Base-by-base conservation (phyloP, 2,797 vertebrate species). In the Falco naumanni region DNA sequence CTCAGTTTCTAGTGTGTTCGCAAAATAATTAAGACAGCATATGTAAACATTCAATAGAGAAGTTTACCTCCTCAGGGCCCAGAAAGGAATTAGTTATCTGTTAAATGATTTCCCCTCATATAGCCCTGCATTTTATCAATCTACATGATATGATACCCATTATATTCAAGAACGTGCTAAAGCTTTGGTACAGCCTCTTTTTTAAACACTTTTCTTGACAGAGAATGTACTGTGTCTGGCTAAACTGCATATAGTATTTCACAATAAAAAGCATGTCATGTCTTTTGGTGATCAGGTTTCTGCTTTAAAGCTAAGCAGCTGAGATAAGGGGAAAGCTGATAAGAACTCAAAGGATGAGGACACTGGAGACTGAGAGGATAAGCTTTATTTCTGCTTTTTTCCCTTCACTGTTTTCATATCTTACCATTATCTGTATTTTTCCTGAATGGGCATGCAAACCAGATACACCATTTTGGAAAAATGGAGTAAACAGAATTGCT, bases 321-420 rank as follows among this genome's bases (percentile, higher is more conserved):
- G 28, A 80, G 47, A 91, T 86, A 88, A 87, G 12, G 57, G 84
- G n/a, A 76, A 91, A 95, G 37, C 21, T 88, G 76, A 79, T 84
- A 92, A 85, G 13, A 25, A 59, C 45, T 86, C 63, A 77, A 70
- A 89, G 65, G 47, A 66, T 60, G 28, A 95, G 29, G 9, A 75
- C 41, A 92, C 33, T 64, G 28, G 26, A 79, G 39, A 69, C 45
- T 75, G 22, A 83, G 39, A 85, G 14, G 37, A 69, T 86, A 87
- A 93, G 34, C 11, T 5, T 59, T 79, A 71, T 89, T 87, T 81
- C 31, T 78, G n/a, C 8, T 43, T 92, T 90, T 80, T 65, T 43
- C 11, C 14, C 4, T 19, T 91, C 64, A 41, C 17, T 11, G 6
- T 72, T 68, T 83, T 78, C 6, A 21, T 63, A 26, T 75, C 48